phyloP scores from a whole-genome alignment of 2,888 invertebrate species.

The Blomia tropicalis region DNA sequence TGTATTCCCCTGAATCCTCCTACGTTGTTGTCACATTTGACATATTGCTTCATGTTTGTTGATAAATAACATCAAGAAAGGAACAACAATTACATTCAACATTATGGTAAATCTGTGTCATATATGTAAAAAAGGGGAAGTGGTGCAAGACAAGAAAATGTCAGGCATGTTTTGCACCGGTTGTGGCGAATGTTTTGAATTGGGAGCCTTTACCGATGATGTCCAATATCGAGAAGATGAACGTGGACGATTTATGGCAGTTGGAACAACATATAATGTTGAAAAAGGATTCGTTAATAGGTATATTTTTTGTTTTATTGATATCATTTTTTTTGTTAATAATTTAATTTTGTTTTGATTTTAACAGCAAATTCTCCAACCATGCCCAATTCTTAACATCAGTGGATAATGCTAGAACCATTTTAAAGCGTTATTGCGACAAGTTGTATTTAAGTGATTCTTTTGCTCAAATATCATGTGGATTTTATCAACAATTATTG shows the following conservation, averaged over 20 bases:
- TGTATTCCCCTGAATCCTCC: too few species aligned
- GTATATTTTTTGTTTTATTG: background rate
- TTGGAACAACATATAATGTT: slow-evolving; percentile 7
- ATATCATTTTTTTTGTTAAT: background rate
- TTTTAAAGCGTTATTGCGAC: slow-evolving; percentile 7
- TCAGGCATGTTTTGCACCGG: slow-evolving; percentile 13
- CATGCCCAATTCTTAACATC: slow-evolving; percentile 4
- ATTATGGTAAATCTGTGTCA: slow-evolving; percentile 3
- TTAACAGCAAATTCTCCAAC: slow-evolving; percentile 2
- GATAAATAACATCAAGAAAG: too few species aligned
- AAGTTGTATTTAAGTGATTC: slow-evolving; percentile 9
- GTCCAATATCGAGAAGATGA: slow-evolving; percentile 15
- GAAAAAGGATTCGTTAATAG: slow-evolving; percentile 16
- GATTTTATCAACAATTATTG: slow-evolving; percentile 9
- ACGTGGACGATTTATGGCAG: background rate
- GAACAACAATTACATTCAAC: too few species aligned
- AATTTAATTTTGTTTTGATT: background rate
- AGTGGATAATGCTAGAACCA: slow-evolving; percentile 8
- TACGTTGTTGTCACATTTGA: too few species aligned
- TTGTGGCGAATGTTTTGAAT: slow-evolving; percentile 14
- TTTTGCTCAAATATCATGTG: slow-evolving; percentile 2
- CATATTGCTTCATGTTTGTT: too few species aligned
- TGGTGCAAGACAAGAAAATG: slow-evolving; percentile 11
- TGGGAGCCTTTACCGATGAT: slow-evolving; percentile 13
- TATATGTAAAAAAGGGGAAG: slow-evolving; percentile 12